phyloP scores from a whole-genome alignment of 1,140 invertebrate genomes.

The Calliphora vicina region DNA sequence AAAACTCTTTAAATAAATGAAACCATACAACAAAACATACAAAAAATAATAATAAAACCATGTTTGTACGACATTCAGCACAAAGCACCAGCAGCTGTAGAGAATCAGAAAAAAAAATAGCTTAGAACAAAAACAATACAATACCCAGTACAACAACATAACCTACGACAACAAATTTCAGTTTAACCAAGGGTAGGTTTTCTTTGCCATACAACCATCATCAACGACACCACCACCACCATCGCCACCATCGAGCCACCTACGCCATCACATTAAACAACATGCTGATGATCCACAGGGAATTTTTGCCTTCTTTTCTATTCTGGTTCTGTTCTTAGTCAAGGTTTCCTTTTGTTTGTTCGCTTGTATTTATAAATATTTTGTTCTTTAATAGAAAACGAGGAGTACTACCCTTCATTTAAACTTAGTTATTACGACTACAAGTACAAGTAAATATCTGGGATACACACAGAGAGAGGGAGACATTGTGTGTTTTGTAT shows the following conservation, averaged over 20 bases:
- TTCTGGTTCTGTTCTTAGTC: not conserved
- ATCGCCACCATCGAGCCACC: not conserved
- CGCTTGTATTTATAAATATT: not conserved
- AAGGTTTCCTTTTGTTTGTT: not conserved
- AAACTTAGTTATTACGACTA: not conserved
- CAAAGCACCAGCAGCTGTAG: not conserved
- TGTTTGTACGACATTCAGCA: not conserved
- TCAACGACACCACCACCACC: not conserved
- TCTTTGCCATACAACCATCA: not conserved
- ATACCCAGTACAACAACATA: slow-evolving; percentile 37
- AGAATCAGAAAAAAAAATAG: too few relatives aligned
- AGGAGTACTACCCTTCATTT: not conserved
- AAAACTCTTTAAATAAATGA: slow-evolving; percentile 34
- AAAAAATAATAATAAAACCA: not conserved
- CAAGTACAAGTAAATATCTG: not conserved
- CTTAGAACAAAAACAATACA: slow-evolving; percentile 27
- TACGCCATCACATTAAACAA: not conserved
- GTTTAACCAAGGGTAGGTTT: slow-evolving; percentile 39
- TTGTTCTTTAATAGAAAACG: not conserved
- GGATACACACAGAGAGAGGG: too few relatives aligned
- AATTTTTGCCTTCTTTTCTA: not conserved
- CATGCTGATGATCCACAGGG: not conserved
- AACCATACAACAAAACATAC: slow-evolving; percentile 23
- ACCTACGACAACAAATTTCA: slow-evolving; percentile 41
- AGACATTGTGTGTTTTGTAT: slow-evolving; percentile 1